Conservation (phyloP, 1,140 invertebrate species). For the Papilio aristodemus region DNA sequence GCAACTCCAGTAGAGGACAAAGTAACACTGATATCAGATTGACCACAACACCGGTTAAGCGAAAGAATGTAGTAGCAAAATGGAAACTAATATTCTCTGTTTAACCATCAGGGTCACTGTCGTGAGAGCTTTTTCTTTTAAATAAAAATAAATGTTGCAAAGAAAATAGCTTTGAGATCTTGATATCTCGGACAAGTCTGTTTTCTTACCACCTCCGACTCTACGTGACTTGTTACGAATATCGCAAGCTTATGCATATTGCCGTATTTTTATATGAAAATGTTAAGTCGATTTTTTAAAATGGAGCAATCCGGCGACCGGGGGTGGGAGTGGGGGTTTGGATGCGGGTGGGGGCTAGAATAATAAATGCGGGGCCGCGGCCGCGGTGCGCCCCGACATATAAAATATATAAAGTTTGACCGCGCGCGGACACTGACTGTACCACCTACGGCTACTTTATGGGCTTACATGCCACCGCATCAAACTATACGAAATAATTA, state of each 20-base stretch:
- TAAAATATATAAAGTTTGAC: slow-evolving; percentile 77
- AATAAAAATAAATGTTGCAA: slow-evolving; percentile 18
- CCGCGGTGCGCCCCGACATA: slow-evolving; percentile 56
- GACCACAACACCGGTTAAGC: too few relatives aligned
- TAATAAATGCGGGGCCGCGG: slow-evolving; percentile 58
- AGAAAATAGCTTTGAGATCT: neutral
- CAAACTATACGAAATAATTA: slow-evolving; percentile 20
- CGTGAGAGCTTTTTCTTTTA: neutral
- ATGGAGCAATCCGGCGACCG: slow-evolving; percentile 36
- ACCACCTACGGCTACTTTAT: slow-evolving; percentile 51
- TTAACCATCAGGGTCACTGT: neutral
- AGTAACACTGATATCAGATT: too few relatives aligned
- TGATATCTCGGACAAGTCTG: too few relatives aligned
- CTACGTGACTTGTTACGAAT: slow-evolving; percentile 19
- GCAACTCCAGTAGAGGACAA: too few relatives aligned
- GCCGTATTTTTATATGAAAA: slow-evolving; percentile 35
- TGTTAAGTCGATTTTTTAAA: slow-evolving; percentile 45
- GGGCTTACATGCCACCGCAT: slow-evolving; percentile 51
- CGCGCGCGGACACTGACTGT: slow-evolving; percentile 54
- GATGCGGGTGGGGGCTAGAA: slow-evolving; percentile 39
- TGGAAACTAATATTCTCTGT: neutral
- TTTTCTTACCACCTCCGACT: slow-evolving; percentile 3
- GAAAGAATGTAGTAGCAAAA: too few relatives aligned
- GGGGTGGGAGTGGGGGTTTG: neutral
- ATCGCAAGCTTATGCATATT: slow-evolving; percentile 28